Percentiles rank a stretch among this genome's conserved stretches.
Conservation (phyloP, 2,113 vertebrate species). For the Pluvianellus socialis region DNA sequence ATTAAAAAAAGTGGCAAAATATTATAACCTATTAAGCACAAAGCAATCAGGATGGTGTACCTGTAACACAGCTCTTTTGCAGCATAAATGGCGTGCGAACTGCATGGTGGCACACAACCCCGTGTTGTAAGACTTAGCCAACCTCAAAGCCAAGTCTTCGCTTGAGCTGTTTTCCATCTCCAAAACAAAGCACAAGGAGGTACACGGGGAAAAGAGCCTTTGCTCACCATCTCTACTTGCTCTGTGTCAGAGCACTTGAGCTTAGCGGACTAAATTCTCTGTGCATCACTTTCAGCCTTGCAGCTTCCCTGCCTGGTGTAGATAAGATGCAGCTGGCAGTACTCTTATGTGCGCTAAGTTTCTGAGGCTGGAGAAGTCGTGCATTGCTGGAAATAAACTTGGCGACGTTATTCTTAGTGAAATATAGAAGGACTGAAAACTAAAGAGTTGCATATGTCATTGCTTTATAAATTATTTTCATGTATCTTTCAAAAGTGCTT, state of each 20-base stretch:
- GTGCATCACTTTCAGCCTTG: background rate
- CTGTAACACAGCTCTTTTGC: background rate
- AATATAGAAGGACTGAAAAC: background rate
- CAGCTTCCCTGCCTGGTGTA: background rate
- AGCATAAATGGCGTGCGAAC: fast-evolving
- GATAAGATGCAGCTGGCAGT: background rate
- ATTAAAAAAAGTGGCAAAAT: background rate
- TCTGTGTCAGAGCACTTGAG: background rate
- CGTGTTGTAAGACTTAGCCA: fast-evolving
- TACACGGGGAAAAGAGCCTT: background rate
- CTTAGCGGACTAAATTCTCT: background rate
- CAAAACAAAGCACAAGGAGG: background rate
- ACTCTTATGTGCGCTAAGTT: background rate
- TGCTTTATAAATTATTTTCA: background rate
- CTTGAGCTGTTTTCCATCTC: background rate
- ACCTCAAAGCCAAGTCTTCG: background rate
- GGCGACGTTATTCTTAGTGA: background rate
- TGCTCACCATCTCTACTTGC: background rate
- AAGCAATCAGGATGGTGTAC: background rate
- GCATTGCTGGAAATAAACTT: background rate
- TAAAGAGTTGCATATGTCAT: background rate
- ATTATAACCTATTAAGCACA: background rate
- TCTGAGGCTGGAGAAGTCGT: background rate
- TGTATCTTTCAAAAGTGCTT: background rate
- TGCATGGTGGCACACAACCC: fast-evolving